These are phyloP conservation scores for Aproaerema taeniolella DNA, from an alignment of 2,888 invertebrate genomes.

Conservation along the genomic window DNA sequence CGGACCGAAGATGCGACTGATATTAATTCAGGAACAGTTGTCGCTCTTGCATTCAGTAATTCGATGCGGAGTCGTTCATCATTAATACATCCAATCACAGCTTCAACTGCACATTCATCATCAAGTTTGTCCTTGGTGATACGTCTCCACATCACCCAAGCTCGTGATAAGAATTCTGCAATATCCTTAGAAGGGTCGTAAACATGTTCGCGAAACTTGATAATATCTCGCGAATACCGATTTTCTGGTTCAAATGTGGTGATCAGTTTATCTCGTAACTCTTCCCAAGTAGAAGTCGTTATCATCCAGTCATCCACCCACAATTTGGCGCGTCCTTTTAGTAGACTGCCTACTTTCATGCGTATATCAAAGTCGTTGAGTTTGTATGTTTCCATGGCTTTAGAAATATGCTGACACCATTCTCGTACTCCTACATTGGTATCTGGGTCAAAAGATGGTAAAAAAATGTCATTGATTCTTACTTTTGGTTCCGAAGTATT, in stretches of 20 bases:
- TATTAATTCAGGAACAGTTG: conserved; percentile 25
- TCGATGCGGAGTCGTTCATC: too few relatives aligned
- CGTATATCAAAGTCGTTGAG: too few relatives aligned
- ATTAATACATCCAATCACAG: too few relatives aligned
- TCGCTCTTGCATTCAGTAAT: conserved; percentile 24
- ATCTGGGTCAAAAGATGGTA: conserved; percentile 29
- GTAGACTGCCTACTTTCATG: too few relatives aligned
- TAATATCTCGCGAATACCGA: conserved; percentile 30
- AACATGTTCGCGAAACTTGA: too few relatives aligned
- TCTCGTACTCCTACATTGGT: conserved; percentile 23
- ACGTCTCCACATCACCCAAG: conserved; percentile 31
- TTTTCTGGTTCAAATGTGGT: conserved; percentile 28
- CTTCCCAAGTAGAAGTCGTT: too few relatives aligned
- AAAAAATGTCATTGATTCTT: too few relatives aligned
- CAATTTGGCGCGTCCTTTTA: too few relatives aligned
- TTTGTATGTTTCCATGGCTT: conserved; percentile 20
- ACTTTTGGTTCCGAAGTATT: too few relatives aligned
- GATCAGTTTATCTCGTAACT: conserved; percentile 10
- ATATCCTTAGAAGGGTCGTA: conserved; percentile 21
- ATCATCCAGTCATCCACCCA: too few relatives aligned
- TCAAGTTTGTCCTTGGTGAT: too few relatives aligned
- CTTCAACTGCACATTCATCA: conserved; percentile 26
- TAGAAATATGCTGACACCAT: conserved; percentile 25
- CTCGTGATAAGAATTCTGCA: conserved; percentile 27
- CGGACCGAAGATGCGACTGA: too few relatives aligned